phyloP scores from a whole-genome alignment of 2,113 vertebrate species.

The Brachypteracias leptosomus region DNA sequence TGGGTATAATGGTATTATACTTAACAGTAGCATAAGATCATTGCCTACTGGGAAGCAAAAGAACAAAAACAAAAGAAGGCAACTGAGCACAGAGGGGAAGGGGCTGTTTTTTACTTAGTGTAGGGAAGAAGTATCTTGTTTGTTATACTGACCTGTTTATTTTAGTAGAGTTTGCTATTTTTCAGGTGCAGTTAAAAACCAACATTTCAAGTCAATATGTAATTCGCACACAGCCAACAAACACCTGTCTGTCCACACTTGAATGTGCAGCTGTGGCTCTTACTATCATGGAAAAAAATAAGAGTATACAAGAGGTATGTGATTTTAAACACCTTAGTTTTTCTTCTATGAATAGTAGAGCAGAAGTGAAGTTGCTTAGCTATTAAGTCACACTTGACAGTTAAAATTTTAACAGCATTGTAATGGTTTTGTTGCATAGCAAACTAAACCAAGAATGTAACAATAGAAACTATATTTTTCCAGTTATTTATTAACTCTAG shows the following conservation, averaged over 20 bases:
- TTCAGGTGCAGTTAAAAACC: conserved; percentile 90
- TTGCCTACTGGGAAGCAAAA: neutral
- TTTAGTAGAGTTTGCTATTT: conserved; percentile 16
- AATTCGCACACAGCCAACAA: conserved; percentile 94
- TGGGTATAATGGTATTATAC: accelerated
- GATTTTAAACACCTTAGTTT: neutral
- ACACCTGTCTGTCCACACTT: conserved; percentile 93
- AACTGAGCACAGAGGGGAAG: neutral
- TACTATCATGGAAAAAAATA: conserved; percentile 88
- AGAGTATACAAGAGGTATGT: conserved; percentile 87
- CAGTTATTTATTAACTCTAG: neutral
- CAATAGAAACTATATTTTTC: neutral
- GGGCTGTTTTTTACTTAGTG: neutral
- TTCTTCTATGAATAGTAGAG: neutral
- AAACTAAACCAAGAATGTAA: neutral
- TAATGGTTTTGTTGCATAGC: neutral
- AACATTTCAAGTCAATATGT: conserved; percentile 92
- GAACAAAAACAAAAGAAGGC: neutral
- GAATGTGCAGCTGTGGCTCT: conserved; percentile 92
- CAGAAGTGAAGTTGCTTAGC: neutral
- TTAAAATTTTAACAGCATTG: neutral
- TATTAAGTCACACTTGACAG: neutral
- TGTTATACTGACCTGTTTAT: neutral
- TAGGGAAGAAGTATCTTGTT: neutral
- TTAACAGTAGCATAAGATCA: neutral